Evolutionary conservation across 2,113 vertebrate species (phyloP).

Genomic region (Phylloscopus whistleri): DNA sequence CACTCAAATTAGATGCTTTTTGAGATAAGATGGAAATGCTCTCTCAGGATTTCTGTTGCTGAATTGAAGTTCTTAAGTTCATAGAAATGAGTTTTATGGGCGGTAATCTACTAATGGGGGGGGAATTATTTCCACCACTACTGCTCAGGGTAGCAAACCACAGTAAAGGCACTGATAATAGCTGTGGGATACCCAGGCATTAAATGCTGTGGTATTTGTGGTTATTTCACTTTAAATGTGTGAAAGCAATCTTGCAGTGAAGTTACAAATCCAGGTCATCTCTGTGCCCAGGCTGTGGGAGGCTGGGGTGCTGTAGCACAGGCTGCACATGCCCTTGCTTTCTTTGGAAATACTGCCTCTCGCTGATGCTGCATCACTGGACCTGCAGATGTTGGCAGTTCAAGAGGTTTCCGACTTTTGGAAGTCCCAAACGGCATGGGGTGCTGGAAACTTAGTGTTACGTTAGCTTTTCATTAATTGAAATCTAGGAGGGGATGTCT

Average conservation of each 20-base stretch:
- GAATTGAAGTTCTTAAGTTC: neutral
- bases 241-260: neutral
- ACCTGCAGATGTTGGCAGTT: neutral
- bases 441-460: neutral
- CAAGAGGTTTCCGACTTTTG: neutral
- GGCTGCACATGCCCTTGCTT: neutral
- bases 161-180: neutral
- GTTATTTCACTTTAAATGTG: neutral
- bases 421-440: neutral
- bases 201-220: neutral
- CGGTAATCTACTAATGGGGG: neutral
- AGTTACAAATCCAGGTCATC: neutral
- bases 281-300: neutral
- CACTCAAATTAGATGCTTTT: neutral
- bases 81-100: neutral
- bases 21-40: neutral
- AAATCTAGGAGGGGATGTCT: neutral
- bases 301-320: neutral
- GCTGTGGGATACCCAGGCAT: neutral
- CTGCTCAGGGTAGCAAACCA: neutral
- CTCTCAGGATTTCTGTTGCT: neutral
- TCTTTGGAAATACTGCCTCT: neutral
- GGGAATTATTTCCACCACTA: neutral
- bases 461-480: neutral
- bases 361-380: rapidly evolving